phyloP scores from a whole-genome alignment of 2,113 vertebrate species.

The Takifugu flavidus region DNA sequence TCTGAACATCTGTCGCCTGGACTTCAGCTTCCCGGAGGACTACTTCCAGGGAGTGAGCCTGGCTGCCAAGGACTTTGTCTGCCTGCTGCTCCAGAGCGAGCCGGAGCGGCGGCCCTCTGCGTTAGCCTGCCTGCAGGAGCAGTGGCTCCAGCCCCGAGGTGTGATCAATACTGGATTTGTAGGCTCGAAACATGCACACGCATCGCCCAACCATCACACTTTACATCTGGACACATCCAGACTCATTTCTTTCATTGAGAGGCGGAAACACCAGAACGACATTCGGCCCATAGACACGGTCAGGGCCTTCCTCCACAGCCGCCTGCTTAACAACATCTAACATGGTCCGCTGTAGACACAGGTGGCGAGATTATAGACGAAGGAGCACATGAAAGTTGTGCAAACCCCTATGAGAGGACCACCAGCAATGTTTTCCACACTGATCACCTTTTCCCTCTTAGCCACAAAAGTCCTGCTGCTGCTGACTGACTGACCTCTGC shows the following conservation, averaged over 20 bases:
- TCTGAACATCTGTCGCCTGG: constrained; percentile 97
- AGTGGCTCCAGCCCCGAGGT: constrained; percentile 84
- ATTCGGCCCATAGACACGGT: constrained; percentile 86
- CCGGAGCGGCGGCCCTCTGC: constrained; percentile 83
- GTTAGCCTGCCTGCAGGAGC: constrained; percentile 85
- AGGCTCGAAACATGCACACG: constrained; percentile 23
- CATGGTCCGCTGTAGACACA: not conserved
- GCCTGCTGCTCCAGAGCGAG: constrained; percentile 87
- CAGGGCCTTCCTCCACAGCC: constrained; percentile 91
- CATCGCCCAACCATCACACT: constrained; percentile 38
- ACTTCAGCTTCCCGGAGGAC: constrained; percentile 98
- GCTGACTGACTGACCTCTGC: constrained; percentile 65
- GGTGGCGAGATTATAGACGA: not conserved
- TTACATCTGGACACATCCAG: constrained; percentile 87
- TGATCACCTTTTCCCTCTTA: constrained; percentile 44
- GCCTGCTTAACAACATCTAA: constrained; percentile 86
- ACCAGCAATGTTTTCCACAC: constrained; percentile 40
- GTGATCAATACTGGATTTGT: constrained; percentile 14
- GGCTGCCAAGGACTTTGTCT: constrained; percentile 91
- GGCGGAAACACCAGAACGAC: constrained; percentile 98
- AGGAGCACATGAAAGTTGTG: not conserved
- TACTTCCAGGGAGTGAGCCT: constrained; percentile 95
- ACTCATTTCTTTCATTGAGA: constrained; percentile 95
- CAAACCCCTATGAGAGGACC: constrained; percentile 23
- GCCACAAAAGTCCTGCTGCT: constrained; percentile 69